These are phyloP conservation scores for Hephaestus fuliginosus DNA, from an alignment of 2,797 vertebrate genomes.

Conservation along the genomic window DNA sequence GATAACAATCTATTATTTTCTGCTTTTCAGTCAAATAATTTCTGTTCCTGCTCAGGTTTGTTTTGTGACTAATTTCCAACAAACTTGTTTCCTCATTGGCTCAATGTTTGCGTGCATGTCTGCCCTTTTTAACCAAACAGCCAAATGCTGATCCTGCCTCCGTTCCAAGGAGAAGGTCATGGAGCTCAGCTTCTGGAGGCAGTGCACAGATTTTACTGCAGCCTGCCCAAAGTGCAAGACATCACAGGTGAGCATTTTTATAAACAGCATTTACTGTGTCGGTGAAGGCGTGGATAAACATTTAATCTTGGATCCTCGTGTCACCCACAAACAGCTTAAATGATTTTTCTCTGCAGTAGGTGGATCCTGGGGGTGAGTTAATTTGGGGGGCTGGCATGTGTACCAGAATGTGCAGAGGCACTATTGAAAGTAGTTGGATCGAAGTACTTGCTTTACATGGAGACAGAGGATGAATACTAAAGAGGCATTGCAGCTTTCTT, in stretches of 20 bases:
- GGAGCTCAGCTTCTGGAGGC: conserved; percentile 98
- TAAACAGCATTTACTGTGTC: conserved; percentile 9
- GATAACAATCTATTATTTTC: conserved; percentile 66
- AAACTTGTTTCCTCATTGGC: conserved; percentile 45
- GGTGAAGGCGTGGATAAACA: conserved; percentile 16
- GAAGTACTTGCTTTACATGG: conserved; percentile 55
- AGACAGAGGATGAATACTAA: conserved; percentile 68
- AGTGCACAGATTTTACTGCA: conserved; percentile 95
- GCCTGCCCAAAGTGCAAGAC: conserved; percentile 93
- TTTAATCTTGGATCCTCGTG: conserved; percentile 33
- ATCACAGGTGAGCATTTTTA: conserved; percentile 90
- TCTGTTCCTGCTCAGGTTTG: conserved; percentile 37
- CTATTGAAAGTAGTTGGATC: conserved; percentile 62
- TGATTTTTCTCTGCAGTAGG: conserved; percentile 48
- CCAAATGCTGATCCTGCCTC: conserved; percentile 97
- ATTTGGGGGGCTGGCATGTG: conserved; percentile 54
- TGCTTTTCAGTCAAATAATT: conserved; percentile 59
- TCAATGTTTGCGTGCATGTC: conserved; percentile 41
- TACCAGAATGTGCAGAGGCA: conserved; percentile 46
- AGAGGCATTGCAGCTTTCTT: conserved; percentile 46
- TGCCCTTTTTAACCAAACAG: conserved; percentile 83
- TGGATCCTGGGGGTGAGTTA: conserved; percentile 50
- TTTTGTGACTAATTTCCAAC: conserved; percentile 44
- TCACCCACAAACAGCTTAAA: conserved; percentile 43
- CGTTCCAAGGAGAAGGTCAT: conserved; percentile 98